Evolutionary conservation across 2,113 vertebrate genomes (phyloP), one percentile per base, ranked within the genome.

Genomic region (Tetrao urogallus): DNA sequence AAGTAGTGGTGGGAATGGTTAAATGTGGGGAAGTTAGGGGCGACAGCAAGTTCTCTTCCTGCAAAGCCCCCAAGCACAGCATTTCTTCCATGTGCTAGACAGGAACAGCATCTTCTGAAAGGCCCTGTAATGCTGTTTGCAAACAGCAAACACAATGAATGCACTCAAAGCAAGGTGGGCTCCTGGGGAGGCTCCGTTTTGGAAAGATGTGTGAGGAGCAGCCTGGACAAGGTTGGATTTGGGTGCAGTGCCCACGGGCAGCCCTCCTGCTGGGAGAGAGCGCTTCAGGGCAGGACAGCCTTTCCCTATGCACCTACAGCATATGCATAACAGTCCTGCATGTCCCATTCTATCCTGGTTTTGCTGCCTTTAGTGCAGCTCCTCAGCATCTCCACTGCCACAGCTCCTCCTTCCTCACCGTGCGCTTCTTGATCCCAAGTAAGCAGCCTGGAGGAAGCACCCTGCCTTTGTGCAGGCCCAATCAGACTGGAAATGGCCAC

Each of bases 121-220:
- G 38, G 72, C n/a, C 60, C 3, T 3, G 1, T 6, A 19, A 20
- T 5, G 2, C 72, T 21, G 48, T 50, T 50, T 50, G 72, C 60
- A 70, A 48, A 0, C 0, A 34, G 64, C 34, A 25, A 20, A 24
- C 8, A 42, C 42, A 13, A 3, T 1, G 11, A 47, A 50, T 1
- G 30, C 6, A 2, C 13, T 9, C 3, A 4, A 10, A 18, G 22
- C 28, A n/a, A 82, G 58, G 8, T 5, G 34, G 0, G 2, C 28
- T 36, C 70, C 50, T 65, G 52, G 43, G 4, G 47, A 75, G 65
- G 21, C 52, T 74, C 34, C 28, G 0, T 5, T 86, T 25, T 47
- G 77, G 61, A 43, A 28, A 65, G 47, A 32, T 8, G 65, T 34
- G 8, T 5, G 7, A 71, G 20, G 48, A 76, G 40, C n/a, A 48